Percentiles rank a stretch among this genome's conserved stretches.
phyloP scores from a whole-genome alignment of 2,113 vertebrate genomes.

The Camelus dromedarius region DNA sequence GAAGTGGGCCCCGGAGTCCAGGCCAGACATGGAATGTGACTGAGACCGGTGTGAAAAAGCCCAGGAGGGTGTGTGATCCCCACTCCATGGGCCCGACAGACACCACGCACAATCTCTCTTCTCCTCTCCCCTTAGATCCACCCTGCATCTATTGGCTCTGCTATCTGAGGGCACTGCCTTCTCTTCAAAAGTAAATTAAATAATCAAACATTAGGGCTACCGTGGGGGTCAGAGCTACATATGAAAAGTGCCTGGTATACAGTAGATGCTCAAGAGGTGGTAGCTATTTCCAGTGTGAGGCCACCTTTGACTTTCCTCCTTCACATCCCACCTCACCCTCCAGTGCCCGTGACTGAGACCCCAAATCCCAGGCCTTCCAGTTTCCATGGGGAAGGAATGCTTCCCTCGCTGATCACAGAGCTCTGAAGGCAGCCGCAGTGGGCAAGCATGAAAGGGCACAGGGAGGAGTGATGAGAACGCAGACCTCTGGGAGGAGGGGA shows the following conservation, averaged over 20 bases:
- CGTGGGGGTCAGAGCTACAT: not conserved
- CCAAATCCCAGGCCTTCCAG: not conserved
- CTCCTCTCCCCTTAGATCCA: not conserved
- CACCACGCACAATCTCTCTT: not conserved
- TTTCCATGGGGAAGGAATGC: not conserved
- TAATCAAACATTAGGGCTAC: no score
- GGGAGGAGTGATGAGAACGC: not conserved
- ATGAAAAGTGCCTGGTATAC: not conserved
- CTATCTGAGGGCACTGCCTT: not conserved
- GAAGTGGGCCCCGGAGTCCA: not conserved
- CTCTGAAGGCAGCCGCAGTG: not conserved
- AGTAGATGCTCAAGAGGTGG: not conserved
- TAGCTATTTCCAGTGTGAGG: not conserved
- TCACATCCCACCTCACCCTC: not conserved
- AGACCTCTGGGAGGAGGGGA: not conserved
- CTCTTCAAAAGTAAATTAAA: not conserved
- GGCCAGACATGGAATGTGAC: not conserved
- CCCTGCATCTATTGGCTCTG: not conserved
- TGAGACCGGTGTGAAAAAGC: not conserved
- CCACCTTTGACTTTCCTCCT: not conserved
- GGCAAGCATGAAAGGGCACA: not conserved
- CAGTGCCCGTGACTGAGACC: not conserved
- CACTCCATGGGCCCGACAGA: not conserved
- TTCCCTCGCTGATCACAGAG: not conserved
- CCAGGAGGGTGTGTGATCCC: not conserved